Evolutionary conservation across 2,113 vertebrate species (phyloP).

Genomic region (cat (Felis catus)): F.catus_Fca126_mat1.0 CM031420.1:121858501-121859000

Average conservation of each 20-base stretch:
- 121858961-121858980: accelerated
- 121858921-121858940: neutral
- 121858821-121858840: too few species aligned
- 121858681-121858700: neutral
- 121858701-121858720: neutral
- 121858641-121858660: neutral
- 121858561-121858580: neutral
- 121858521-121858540: neutral
- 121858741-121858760: neutral
- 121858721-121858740: neutral
- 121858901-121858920: neutral
- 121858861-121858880: neutral
- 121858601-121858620: conserved; percentile 4
- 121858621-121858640: neutral
- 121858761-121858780: neutral
- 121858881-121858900: neutral
- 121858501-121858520: neutral
- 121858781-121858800: neutral
- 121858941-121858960: neutral
- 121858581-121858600: neutral
- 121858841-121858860: neutral
- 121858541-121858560: neutral
- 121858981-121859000: neutral
- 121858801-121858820: neutral
- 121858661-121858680: neutral